Conservation (phyloP, 2,113 vertebrate species). For the Poeciliopsis prolifica region DNA sequence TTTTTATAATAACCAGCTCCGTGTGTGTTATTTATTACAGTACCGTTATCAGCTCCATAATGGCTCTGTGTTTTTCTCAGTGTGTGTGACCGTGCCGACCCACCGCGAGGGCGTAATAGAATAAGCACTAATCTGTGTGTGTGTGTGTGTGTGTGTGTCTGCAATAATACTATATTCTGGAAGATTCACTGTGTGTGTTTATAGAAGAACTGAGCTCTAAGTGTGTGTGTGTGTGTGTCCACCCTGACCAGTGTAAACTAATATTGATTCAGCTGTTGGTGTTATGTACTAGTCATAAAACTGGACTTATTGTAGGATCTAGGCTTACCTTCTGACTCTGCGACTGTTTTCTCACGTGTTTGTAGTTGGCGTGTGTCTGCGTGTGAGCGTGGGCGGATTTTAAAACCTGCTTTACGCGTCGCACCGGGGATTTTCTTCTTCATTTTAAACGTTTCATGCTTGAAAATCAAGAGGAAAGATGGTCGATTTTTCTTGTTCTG, state of each 20-base stretch:
- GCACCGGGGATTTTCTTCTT: conserved; percentile 18
- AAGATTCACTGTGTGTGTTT: conserved; percentile 57
- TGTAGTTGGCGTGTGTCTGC: conserved; percentile 30
- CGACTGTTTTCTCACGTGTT: conserved; percentile 44
- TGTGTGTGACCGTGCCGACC: conserved; percentile 44
- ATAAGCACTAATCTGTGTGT: conserved; percentile 56
- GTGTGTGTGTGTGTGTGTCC: conserved; percentile 52
- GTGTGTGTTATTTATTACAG: conserved; percentile 57
- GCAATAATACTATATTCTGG: conserved; percentile 70
- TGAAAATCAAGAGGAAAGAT: neutral
- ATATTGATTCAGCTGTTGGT: conserved; percentile 81
- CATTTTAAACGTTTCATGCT: conserved; percentile 31
- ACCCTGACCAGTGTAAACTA: conserved; percentile 77
- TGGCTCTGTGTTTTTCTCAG: conserved; percentile 36
- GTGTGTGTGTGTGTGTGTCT: conserved; percentile 48
- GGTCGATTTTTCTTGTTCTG: no score
- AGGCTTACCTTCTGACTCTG: conserved; percentile 61
- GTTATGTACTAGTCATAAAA: conserved; percentile 79
- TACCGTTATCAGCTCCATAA: conserved; percentile 61
- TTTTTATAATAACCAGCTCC: conserved; percentile 64
- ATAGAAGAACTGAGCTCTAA: conserved; percentile 51
- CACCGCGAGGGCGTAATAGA: conserved; percentile 54
- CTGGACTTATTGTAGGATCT: conserved; percentile 75
- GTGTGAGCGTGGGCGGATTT: conserved; percentile 21
- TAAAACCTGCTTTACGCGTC: conserved; percentile 35